phyloP scores from a whole-genome alignment of 2,797 vertebrate genomes.

The Sebastolobus altivelis region DNA sequence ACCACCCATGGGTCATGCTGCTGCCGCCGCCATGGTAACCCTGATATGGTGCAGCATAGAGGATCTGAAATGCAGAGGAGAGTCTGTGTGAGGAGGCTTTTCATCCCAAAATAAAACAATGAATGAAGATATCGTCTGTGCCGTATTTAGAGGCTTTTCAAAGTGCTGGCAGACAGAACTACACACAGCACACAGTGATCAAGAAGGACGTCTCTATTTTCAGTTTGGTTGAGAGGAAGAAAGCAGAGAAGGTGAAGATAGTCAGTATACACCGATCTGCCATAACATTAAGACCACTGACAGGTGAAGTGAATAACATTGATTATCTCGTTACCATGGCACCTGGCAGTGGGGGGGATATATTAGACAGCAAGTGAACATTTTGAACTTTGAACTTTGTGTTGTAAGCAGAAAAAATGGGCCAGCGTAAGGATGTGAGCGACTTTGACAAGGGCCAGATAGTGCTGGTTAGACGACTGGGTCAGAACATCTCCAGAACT shows the following conservation, averaged over 20 bases:
- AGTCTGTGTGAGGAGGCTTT: conserved; percentile 12
- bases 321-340: too few species aligned
- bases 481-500: too few species aligned
- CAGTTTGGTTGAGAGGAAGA: conserved; percentile 3
- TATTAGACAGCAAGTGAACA: too few species aligned
- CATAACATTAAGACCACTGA: too few species aligned
- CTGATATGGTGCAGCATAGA: conserved; percentile 57
- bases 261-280: background rate
- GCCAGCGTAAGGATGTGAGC: too few species aligned
- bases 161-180: background rate
- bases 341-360: too few species aligned
- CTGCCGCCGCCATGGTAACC: conserved; percentile 64
- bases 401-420: too few species aligned
- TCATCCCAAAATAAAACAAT: conserved; percentile 12
- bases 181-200: background rate
- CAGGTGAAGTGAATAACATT: too few species aligned
- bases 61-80: conserved; percentile 74
- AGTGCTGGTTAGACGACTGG: too few species aligned
- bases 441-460: too few species aligned
- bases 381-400: too few species aligned
- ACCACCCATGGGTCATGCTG: conserved; percentile 55
- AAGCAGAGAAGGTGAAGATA: background rate
- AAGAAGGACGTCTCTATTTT: background rate
- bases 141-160: background rate
- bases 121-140: background rate